A percentile compares a stretch with the other conserved stretches of the same genome.
phyloP scores from a whole-genome alignment of 1,140 invertebrate genomes.

The Pachypeltis micranthus region DNA sequence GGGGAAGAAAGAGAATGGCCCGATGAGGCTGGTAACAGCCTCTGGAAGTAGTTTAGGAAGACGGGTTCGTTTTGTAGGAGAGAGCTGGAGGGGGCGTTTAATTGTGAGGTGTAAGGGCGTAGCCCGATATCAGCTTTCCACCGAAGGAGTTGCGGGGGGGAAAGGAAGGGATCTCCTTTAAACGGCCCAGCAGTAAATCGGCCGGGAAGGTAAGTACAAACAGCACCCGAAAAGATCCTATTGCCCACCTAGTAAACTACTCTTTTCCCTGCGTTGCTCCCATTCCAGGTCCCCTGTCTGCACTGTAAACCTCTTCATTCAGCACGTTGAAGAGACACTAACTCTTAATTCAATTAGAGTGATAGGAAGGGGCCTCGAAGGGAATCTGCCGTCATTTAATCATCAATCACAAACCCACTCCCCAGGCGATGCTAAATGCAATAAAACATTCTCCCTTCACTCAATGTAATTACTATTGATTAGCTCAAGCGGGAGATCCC shows the following conservation, averaged over 20 bases:
- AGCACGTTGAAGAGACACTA: not conserved
- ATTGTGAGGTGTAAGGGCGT: conserved; percentile 4
- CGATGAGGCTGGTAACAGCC: conserved; percentile 2
- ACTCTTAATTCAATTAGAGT: conserved; percentile 7
- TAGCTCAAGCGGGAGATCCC: too few relatives aligned
- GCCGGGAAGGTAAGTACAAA: conserved; percentile 4
- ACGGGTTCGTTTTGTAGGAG: not conserved
- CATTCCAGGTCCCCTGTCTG: too few relatives aligned
- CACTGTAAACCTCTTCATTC: not conserved
- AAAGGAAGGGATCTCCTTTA: not conserved
- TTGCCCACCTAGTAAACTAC: conserved; percentile 3
- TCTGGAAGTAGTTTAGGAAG: not conserved
- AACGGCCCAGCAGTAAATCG: conserved; percentile 1
- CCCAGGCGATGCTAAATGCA: not conserved
- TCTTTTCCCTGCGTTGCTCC: too few relatives aligned
- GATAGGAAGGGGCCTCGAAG: not conserved
- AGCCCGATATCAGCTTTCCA: too few relatives aligned
- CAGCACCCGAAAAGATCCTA: not conserved
- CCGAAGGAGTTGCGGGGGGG: too few relatives aligned
- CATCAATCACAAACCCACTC: not conserved
- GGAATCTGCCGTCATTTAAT: not conserved
- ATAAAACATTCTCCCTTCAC: conserved; percentile 8
- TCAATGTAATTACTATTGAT: too few relatives aligned
- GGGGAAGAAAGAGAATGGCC: not conserved
- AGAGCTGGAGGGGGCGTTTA: not conserved